A percentile compares a stretch with the other conserved stretches of the same genome.
Conservation (phyloP, 2,888 invertebrate genomes). For the Melipona beecheii region DNA sequence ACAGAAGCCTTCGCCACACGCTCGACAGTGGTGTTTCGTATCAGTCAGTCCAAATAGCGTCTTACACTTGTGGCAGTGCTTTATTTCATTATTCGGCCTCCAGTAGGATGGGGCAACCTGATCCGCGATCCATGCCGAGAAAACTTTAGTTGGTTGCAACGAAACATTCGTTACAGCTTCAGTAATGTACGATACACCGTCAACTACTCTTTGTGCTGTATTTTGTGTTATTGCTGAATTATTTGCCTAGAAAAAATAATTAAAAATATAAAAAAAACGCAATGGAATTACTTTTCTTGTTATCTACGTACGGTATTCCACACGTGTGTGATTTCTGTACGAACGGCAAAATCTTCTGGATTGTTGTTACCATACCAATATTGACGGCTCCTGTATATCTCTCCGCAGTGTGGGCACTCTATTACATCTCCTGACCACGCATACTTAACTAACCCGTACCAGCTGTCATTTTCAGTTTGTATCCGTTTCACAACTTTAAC, state of each 20-base stretch:
- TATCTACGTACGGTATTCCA: conserved; percentile 84
- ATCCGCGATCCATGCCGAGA: conserved; percentile 91
- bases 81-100: conserved; percentile 91
- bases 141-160: conserved; percentile 89
- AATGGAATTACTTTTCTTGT: neutral
- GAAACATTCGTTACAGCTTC: conserved; percentile 88
- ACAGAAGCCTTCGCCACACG: conserved; percentile 93
- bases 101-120: conserved; percentile 92
- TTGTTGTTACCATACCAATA: conserved; percentile 93
- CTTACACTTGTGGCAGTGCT: conserved; percentile 88
- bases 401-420: conserved; percentile 90
- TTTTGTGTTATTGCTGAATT: conserved; percentile 83
- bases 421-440: conserved; percentile 92
- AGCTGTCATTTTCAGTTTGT: conserved; percentile 84
- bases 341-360: conserved; percentile 89
- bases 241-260: conserved; percentile 66
- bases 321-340: conserved; percentile 86
- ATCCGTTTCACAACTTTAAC: conserved; percentile 86
- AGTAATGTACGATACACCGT: conserved; percentile 87
- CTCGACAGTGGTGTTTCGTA: conserved; percentile 90
- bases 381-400: conserved; percentile 90
- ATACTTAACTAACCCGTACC: conserved; percentile 90
- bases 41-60: conserved; percentile 85
- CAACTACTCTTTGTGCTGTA: conserved; percentile 88
- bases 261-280: neutral